A percentile compares a stretch with the other conserved stretches of the same genome.
Evolutionary conservation across 2,113 vertebrate species (phyloP).

Genomic region (Pelvicachromis taeniatus): DNA sequence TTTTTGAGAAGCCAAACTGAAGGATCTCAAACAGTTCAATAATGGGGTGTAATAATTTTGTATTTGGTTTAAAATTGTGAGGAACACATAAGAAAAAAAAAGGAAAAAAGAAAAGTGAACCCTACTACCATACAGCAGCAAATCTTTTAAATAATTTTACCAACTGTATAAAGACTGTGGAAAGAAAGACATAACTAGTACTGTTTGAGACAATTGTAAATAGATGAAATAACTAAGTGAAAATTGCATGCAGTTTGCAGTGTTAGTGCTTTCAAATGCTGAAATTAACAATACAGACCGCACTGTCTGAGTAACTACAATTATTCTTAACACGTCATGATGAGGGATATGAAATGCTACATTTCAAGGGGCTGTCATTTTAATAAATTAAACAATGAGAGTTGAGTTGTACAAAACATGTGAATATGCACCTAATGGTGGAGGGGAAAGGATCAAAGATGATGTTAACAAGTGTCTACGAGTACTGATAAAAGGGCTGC

Average conservation of each 20-base stretch:
- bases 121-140: background rate
- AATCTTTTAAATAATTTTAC: background rate
- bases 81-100: background rate
- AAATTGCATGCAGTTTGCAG: background rate
- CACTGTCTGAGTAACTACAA: background rate
- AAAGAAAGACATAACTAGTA: background rate
- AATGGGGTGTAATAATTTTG: background rate
- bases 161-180: background rate
- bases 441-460: background rate
- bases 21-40: background rate
- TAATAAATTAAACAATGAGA: background rate
- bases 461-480: slow-evolving; percentile 47
- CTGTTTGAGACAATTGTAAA: background rate
- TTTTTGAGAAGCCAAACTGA: background rate
- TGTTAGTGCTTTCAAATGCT: too few species aligned
- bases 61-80: background rate
- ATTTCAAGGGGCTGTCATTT: background rate
- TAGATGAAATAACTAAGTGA: background rate
- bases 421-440: background rate
- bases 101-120: background rate
- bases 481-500: slow-evolving; percentile 82
- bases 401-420: background rate
- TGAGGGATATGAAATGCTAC: background rate
- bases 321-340: background rate
- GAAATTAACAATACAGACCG: too few species aligned